Evolutionary conservation across 2,888 invertebrate genomes (phyloP).

Genomic region (Nesidiocoris tenuis): DNA sequence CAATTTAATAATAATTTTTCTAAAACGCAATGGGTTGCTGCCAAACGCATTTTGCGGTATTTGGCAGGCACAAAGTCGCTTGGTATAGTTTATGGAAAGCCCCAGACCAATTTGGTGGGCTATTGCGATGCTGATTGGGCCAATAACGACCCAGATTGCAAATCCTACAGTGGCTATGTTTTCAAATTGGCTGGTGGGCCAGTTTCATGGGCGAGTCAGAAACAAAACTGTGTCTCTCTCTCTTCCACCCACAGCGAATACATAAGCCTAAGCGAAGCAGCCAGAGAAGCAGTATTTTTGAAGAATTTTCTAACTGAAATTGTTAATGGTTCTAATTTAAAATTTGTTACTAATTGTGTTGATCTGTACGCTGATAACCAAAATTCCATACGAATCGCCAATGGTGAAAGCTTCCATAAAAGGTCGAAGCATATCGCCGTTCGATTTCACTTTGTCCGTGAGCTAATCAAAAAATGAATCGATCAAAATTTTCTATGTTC

Average conservation of each 20-base stretch:
- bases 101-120: background rate
- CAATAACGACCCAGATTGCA: background rate
- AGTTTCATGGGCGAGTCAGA: background rate
- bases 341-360: too few species aligned
- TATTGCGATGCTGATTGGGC: conserved; percentile 20
- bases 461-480: background rate
- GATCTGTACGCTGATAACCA: background rate
- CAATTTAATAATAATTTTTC: background rate
- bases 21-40: background rate
- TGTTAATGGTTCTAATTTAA: background rate
- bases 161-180: background rate
- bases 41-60: conserved; percentile 4
- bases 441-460: background rate
- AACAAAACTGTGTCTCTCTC: conserved; percentile 1
- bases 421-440: background rate
- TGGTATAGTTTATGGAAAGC: background rate
- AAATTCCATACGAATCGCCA: background rate
- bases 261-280: background rate
- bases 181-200: background rate
- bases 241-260: conserved; percentile 16
- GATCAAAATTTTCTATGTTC: background rate
- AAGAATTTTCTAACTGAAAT: background rate
- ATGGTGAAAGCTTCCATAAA: background rate
- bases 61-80: background rate
- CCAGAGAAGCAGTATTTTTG: conserved; percentile 4